Base-by-base conservation (phyloP, 1,140 invertebrate genomes). In the Papilio dardanus region DNA sequence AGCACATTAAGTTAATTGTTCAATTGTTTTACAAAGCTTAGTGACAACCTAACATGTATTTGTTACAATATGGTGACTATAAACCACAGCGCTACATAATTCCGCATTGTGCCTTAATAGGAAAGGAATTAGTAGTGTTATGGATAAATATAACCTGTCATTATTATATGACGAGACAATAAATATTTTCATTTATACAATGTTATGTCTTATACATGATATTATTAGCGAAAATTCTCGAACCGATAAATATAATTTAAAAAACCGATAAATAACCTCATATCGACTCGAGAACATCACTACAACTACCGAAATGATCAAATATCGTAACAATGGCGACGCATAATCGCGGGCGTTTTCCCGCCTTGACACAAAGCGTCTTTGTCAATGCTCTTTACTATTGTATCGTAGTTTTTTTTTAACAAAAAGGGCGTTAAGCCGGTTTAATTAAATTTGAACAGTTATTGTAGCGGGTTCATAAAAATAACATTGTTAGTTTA, bases 301-400 rank as follows among this genome's bases (percentile, higher is more conserved):
- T 90, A 90, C 58, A 40, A 24, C 66, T 68, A 68, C 66, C 66
- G 75, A 83, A 83, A 88, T 83, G 87, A 92, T 90, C 83, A 86
- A 90, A 58, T 87, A 88, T 87, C 90, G 83, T 85, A 86, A 90
- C 89, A 92, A 92, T 88, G 82, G 86, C 81, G 82, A 81, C 85
- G 80, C 82, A 84, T 88, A 90, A 88, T 86, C 84, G 83, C 83
- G 81, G 78, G 81, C 85, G 77, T 83, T 83, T 81, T 79, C 81
- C 80, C 81, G 82, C 82, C 80, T 77, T 69, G 74, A 84, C 77
- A 88, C 86, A 89, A 90, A 88, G 81, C 77, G 78, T 79, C 83
- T 84, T 90, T 90, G 80, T 84, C 81, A 81, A 79, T 84, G 80
- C 54, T 73, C 71, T 86, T 80, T 79, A 82, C 81, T 85, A 84